Conservation (phyloP, 1,140 invertebrate genomes). For the Plectrocnemia conspersa region DNA sequence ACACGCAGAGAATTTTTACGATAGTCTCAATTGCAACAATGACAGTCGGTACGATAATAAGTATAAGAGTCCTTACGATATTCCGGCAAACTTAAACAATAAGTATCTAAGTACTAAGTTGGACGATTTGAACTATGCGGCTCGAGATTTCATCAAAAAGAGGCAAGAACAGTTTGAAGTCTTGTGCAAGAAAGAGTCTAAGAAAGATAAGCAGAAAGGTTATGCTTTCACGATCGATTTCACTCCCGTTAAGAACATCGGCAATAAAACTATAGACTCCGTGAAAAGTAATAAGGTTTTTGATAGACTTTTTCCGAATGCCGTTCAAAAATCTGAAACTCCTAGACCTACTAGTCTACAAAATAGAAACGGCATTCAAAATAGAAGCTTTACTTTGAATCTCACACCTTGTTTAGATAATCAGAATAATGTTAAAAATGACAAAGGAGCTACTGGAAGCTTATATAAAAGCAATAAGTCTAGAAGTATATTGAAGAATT, state of each 20-base stretch:
- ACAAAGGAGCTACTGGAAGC: background rate
- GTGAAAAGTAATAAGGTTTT: constrained; percentile 43
- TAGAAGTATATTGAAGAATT: constrained; percentile 61
- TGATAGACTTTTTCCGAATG: constrained; percentile 44
- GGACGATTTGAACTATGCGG: constrained; percentile 28
- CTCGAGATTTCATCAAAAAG: constrained; percentile 30
- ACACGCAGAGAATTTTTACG: constrained; percentile 44
- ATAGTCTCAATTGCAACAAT: constrained; percentile 45
- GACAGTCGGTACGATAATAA: constrained; percentile 7
- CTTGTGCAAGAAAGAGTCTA: constrained; percentile 8
- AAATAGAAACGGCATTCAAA: constrained; percentile 20
- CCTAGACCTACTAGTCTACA: constrained; percentile 35
- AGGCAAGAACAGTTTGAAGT: constrained; percentile 31
- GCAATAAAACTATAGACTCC: constrained; percentile 13
- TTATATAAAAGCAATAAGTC: constrained; percentile 38
- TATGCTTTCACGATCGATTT: constrained; percentile 46
- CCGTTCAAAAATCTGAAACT: constrained; percentile 30
- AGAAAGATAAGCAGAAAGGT: constrained; percentile 19
- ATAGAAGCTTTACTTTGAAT: constrained; percentile 48
- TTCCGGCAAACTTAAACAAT: constrained; percentile 49
- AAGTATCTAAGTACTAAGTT: constrained; percentile 35
- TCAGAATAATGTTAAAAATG: constrained; percentile 22
- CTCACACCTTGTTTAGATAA: constrained; percentile 29
- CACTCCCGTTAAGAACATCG: constrained; percentile 34
- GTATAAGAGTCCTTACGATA: constrained; percentile 50